These are phyloP conservation scores for Agonum fuliginosum DNA, from an alignment of 2,888 invertebrate genomes.

Conservation along the genomic window DNA sequence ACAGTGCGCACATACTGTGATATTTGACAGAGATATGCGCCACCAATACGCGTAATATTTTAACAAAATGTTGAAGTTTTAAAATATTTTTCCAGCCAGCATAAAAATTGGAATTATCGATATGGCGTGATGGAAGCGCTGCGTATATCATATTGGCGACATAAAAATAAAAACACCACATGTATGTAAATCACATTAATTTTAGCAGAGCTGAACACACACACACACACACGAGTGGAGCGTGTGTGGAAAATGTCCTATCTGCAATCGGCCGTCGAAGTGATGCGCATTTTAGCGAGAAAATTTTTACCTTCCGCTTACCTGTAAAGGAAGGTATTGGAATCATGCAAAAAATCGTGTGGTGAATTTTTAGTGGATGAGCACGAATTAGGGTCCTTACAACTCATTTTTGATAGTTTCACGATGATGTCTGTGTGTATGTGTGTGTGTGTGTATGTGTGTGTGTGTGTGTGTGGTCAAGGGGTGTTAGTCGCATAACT, in stretches of 20 bases:
- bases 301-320: too few relatives aligned
- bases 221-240: neutral
- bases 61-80: conserved; percentile 18
- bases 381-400: too few relatives aligned
- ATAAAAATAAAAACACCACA: conserved; percentile 30
- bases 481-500: conserved; percentile 4
- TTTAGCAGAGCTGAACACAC: neutral
- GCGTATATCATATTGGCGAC: conserved; percentile 29
- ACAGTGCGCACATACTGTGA: neutral
- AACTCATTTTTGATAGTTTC: too few relatives aligned
- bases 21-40: neutral
- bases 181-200: conserved; percentile 30
- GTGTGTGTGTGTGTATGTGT: conserved; percentile 16
- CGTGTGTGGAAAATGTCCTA: conserved; percentile 1
- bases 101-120: conserved; percentile 12
- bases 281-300: neutral
- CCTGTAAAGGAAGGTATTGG: too few relatives aligned
- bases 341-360: too few relatives aligned
- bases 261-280: neutral
- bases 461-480: conserved; percentile 28
- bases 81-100: neutral
- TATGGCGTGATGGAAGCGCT: conserved; percentile 1
- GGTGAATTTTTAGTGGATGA: too few relatives aligned
- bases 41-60: conserved; percentile 27
- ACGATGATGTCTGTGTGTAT: too few relatives aligned